Evolutionary conservation across 2,888 invertebrate genomes (phyloP), one percentile per base, ranked within the genome.

Genomic region (Melinaea marsaeus): DNA sequence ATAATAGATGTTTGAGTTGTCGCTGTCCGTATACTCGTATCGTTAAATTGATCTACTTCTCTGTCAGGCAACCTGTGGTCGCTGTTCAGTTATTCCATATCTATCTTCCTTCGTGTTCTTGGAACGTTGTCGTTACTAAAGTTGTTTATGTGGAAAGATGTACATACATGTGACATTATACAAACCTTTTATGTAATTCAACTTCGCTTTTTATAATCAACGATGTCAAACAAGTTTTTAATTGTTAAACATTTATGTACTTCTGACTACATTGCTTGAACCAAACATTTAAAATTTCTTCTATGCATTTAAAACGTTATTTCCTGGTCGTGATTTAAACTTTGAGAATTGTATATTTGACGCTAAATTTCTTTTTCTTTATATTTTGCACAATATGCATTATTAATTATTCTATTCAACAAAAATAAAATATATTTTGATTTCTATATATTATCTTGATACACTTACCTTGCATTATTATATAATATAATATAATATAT

Each of bases 1-100:
- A 48, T 77, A 78, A 77, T 88, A 86, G 86, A 84, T 88, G 87
- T 87, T 80, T 84, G 80, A 79, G 77, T 85, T 74, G 80, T 80
- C 76, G 79, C 69, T 81, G 78, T 83, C 83, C 72, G 74, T 75
- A 75, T 78, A 42, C 22, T 42, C 42, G 70, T 78, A 22, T 22
- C 22, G 22, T 79, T 78, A 79, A 78, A 77, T 51, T 51, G 51
- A 78, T 79, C 67, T 70, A 80, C 83, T 86, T 86, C 82, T 85
- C 78, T 88, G 83, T 80, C 79, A 81, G 79, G 82, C 78, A 75
- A 81, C 79, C 76, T 88, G 81, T 83, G 79, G 80, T 86, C 83
- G 82, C 83, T 88, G 85, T 86, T 83, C 72, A 76, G 75, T 71
- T 73, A 66, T 62, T 70, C 55, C 70, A 71, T 68, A 55, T 72